Evolutionary conservation across 2,888 invertebrate species (phyloP), one percentile per base, ranked within the genome.

Genomic region (Cataglyphis livida): DNA sequence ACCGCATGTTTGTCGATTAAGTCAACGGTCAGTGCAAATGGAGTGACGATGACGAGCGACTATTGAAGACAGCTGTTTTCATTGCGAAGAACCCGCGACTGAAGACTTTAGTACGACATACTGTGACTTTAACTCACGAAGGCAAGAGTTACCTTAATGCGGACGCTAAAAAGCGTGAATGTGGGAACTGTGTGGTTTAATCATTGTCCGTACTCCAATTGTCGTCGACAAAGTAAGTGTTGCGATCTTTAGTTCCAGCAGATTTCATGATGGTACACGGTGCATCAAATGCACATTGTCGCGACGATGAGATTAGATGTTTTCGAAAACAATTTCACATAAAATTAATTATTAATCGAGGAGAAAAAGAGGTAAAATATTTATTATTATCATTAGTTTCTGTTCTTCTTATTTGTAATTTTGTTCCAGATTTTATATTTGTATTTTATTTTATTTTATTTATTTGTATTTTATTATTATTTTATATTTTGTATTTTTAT

Each of bases 161-260:
- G 64, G 25, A 18, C 65, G 38, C 89, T 93, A 92, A 93, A 93
- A 93, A 93, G 93, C 93, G 93, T 93, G 93, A 93, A 87, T 86
- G 84, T 81, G 82, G 68, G 82, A 81, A 70, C 66, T 57, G 85
- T 85, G 82, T 88, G 51, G 7, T 65, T 75, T 76, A 76, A 76
- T 70, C 35, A 66, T 87, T 75, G 54, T 82, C 76, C 83, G 87
- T 88, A 91, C 91, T 91, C 91, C 91, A 91, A 86, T 92, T 93
- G 89, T 84, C 85, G 82, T 84, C 83, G 83, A 87, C 84, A 82
- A 87, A 84, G 84, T 85, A 57, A 70, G 25, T 82, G 81, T 38
- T 62, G 65, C 83, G 66, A 57, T 83, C 78, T 86, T 93, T 93
- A 93, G 91, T 93, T 92, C 92, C 66, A 61, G 89, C 88, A 92